A percentile compares a stretch with the other conserved stretches of the same genome.
These are phyloP conservation scores for Pemphredon lugubris DNA, from an alignment of 2,888 invertebrate genomes.

Conservation along the genomic window DNA sequence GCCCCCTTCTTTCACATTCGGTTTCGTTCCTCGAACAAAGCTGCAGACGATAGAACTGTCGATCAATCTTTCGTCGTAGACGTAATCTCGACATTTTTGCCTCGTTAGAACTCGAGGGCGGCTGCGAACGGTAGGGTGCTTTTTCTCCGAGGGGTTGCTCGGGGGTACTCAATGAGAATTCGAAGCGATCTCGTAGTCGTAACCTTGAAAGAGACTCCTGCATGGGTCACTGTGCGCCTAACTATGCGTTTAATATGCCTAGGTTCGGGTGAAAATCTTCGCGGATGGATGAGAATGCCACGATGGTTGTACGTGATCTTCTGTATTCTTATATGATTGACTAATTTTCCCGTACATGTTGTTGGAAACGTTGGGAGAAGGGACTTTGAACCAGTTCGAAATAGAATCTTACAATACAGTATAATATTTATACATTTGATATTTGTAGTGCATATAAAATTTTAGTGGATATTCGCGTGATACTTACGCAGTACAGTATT, in stretches of 20 bases:
- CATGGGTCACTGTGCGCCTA: conserved; percentile 41
- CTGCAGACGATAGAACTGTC: conserved; percentile 48
- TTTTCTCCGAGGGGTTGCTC: conserved; percentile 7
- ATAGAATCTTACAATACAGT: too few species aligned
- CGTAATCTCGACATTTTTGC: conserved; percentile 59
- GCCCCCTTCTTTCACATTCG: conserved; percentile 11
- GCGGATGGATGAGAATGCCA: not conserved
- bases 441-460: too few species aligned
- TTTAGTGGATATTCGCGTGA: too few species aligned
- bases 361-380: too few species aligned
- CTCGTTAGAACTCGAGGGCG: conserved; percentile 47
- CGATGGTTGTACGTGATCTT: too few species aligned
- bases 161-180: conserved; percentile 36
- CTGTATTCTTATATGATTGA: too few species aligned
- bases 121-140: conserved; percentile 8
- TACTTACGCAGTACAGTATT: too few species aligned
- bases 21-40: conserved; percentile 39
- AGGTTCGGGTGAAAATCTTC: not conserved
- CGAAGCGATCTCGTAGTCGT: conserved; percentile 22
- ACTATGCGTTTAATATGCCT: conserved; percentile 33
- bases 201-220: conserved; percentile 25
- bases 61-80: conserved; percentile 44
- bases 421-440: too few species aligned
- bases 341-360: too few species aligned
- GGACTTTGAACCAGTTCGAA: too few species aligned